Base-by-base conservation (phyloP, 2,797 vertebrate genomes). In the Gorsachius magnificus region DNA sequence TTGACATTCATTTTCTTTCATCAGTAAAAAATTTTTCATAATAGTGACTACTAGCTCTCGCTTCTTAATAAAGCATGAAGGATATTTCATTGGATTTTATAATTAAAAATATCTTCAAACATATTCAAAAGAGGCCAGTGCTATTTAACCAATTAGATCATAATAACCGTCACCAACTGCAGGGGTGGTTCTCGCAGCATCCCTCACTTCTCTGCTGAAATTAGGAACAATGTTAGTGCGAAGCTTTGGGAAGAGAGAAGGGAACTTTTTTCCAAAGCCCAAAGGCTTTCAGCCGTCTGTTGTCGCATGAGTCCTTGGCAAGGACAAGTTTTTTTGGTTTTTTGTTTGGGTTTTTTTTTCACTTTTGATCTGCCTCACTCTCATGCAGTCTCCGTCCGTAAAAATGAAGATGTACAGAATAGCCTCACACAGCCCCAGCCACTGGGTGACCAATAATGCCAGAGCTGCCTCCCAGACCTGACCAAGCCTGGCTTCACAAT, bases 81-180 rank as follows among this genome's bases (percentile, higher is more conserved):
- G 33, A 48, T 83, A 71, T 80, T 95, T 89, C 84, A 75, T 65
- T 83, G 84, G 58, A 89, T 88, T 95, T 91, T 78, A 48, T 90
- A 95, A 93, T 94, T 94, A 80, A 80, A 91, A 81, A 13, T 65
- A 57, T 90, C 76, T 96, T 97, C 89, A 95, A 93, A 91, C n/a
- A 78, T 48, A 79, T 91, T 91, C 58, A 75, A 74, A 96, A 89
- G 54, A 91, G 45, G 26, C 24, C 61, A 83, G 21, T 19, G 19
- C 5, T 83, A 26, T 78, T 89, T 86, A 91, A 91, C 68, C 46
- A 87, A 75, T 54, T 61, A 61, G 41, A 38, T 74, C 6, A 50
- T 70, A 89, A 90, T 74, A 89, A 60, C 53, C 1, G 0, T 85
- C 61, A 71, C 41, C 60, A 74, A 5, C 13, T 9, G 16, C 56